A percentile compares a stretch with the other conserved stretches of the same genome.
Evolutionary conservation across 2,797 vertebrate genomes (phyloP).

Genomic region (Synaphobranchus kaupii): DNA sequence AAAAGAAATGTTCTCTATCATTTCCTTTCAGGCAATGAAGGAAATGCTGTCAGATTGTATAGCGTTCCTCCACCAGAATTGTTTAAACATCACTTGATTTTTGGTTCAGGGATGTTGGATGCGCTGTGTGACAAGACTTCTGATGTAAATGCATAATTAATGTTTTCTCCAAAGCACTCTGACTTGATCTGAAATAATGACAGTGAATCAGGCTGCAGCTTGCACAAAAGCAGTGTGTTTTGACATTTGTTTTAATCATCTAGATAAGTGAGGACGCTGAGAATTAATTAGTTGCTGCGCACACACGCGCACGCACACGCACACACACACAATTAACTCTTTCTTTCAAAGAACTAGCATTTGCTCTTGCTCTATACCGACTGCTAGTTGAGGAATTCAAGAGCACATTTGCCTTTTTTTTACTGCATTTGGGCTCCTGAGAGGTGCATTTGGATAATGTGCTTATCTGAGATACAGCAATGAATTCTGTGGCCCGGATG

Average conservation of each 20-base stretch:
- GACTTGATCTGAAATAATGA: conserved; percentile 35
- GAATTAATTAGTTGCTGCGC: not conserved
- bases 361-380: not conserved
- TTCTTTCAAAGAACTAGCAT: not conserved
- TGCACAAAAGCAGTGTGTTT: conserved; percentile 43
- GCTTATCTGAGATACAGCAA: not conserved
- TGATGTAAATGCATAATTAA: conserved; percentile 63
- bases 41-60: not conserved
- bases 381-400: not conserved
- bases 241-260: conserved; percentile 46
- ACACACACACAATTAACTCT: not conserved
- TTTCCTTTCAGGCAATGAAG: not conserved
- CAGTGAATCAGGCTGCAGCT: conserved; percentile 48
- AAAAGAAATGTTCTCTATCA: not conserved
- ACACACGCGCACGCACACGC: not conserved
- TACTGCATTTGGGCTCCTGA: not conserved
- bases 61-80: conserved; percentile 50
- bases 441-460: not conserved
- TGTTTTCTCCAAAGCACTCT: conserved; percentile 50
- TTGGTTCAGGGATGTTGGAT: conserved; percentile 50
- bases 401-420: not conserved
- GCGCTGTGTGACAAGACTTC: conserved; percentile 33
- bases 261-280: not conserved
- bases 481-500: not conserved
- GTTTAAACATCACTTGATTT: conserved; percentile 30